Evolutionary conservation across 1,140 invertebrate genomes (phyloP), one percentile per base, ranked within the genome.

Genomic region (Gonatopus flavifemur): DNA sequence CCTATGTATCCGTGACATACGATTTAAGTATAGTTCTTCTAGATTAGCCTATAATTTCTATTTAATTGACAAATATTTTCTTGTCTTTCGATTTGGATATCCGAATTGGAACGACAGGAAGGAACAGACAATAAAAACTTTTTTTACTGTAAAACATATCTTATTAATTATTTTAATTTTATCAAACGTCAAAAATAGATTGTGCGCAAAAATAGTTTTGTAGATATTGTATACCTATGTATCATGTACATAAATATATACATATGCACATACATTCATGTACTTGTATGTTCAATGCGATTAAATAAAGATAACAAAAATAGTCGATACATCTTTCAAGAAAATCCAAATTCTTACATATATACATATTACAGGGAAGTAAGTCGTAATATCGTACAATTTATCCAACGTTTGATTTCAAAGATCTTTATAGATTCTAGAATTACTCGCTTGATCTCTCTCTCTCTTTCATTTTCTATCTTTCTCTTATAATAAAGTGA

Each of bases 261-360:
- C 15, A 9, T 33, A 33, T 15, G 32, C 13, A 33, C 15, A 13
- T 55, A 31, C 37, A 42, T 41, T 30, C 45, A 55, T 42, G 36
- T 52, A 52, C 36, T 31, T 46, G 39, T 52, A 52, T 21, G 7
- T 33, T n/a, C 42, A n/a, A 42, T 21, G 42, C 38, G 12, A 45
- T 35, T 41, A 47, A 46, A 49, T 54, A 54, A 55, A 54, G 45
- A 7, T 59, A 52, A 59, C 52, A 48, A 61, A 51, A 56, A 18
- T 51, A 52, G 12, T 44, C 19, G 25, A 45, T 35, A 49, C 42
- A 35, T 15, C 2, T 41, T 52, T 33, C 22, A 13, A 5, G 24
- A 36, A 52, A 52, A 37, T 42, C 28, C 39, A 47, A 36, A 24
- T 31, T n/a, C 25, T 22, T 10, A 9, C n/a, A n/a, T n/a, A n/a